Evolutionary conservation across 2,888 invertebrate genomes (phyloP).

Genomic region (Tanaodytes sp.): DNA sequence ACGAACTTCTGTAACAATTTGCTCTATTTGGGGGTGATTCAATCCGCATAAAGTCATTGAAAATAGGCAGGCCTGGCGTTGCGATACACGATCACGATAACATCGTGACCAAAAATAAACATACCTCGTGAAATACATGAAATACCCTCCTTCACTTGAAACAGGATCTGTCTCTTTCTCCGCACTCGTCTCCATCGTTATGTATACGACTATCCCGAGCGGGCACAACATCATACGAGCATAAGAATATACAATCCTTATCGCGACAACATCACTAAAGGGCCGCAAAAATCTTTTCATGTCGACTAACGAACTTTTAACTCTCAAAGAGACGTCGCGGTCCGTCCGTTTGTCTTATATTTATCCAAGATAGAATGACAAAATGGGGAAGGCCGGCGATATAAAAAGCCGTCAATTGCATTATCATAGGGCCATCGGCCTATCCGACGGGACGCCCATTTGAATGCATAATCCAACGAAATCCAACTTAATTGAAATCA

Average conservation of each 20-base stretch:
- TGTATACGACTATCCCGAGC: slow-evolving; percentile 33
- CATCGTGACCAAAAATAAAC: slow-evolving; percentile 35
- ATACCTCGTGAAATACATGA: slow-evolving; percentile 38
- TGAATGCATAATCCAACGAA: slow-evolving; percentile 17
- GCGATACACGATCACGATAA: slow-evolving; percentile 39
- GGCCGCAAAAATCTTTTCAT: slow-evolving; percentile 34
- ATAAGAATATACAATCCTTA: slow-evolving; percentile 43
- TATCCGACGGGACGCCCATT: slow-evolving; percentile 18
- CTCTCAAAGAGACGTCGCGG: slow-evolving; percentile 23
- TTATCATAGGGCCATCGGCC: slow-evolving; percentile 32
- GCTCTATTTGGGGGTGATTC: no score
- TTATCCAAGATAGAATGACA: slow-evolving; percentile 21
- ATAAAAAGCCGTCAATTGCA: slow-evolving; percentile 35
- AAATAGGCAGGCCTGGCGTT: slow-evolving; percentile 29
- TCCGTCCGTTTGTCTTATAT: slow-evolving; percentile 30
- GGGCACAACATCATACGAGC: slow-evolving; percentile 34
- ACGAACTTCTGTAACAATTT: no score
- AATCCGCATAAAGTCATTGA: no score
- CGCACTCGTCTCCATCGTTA: slow-evolving; percentile 22
- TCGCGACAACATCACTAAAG: slow-evolving; percentile 34
- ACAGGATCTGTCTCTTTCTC: slow-evolving; percentile 34
- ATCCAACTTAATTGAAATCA: slow-evolving; percentile 34
- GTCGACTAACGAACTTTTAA: slow-evolving; percentile 40
- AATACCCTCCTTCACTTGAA: slow-evolving; percentile 37
- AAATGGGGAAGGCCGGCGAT: slow-evolving; percentile 21